Base-by-base conservation (phyloP, 2,113 vertebrate genomes). In the Scatophagus argus region DNA sequence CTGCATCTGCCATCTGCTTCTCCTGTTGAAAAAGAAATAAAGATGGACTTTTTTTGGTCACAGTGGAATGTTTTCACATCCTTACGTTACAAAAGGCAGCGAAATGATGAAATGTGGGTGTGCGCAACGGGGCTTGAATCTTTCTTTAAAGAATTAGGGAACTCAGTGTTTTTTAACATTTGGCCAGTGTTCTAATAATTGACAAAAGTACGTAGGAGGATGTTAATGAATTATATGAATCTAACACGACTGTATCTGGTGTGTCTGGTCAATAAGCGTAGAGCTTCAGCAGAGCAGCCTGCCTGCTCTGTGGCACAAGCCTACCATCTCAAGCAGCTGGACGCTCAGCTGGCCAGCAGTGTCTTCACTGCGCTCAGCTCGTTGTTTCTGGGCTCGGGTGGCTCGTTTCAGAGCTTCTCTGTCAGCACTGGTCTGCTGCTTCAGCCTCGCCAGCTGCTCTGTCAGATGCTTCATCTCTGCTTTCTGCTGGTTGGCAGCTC, bases 331-430 rank as follows among this genome's bases (percentile, higher is more conserved):
- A 4, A 94, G 69, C 0, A 99, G 93, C 72, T 97, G 96, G 38
- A 79, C 70, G 2, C 91, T 92, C 66, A 98, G 79, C 60, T 94
- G 95, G 61, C 94, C 93, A 0, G 95, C 93, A 0, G 94, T 93
- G 27, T 95, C 96, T 73, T 98, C 95, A 0, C 95, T 95, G 46
- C 93, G 93, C 88, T 97, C 96, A 0, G 96, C 97, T 25, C 96
- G 89, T 23, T 96, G 96, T 59, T 96, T 98, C 88, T 97, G 97
- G 0, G 93, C 94, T 2, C 92, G 90, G 2, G 95, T 89, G 0
- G 96, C 95, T 91, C 91, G 95, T 89, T 97, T 98, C 76, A 98
- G 88, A n/a, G 93, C 92, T 13, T 97, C 96, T 59, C 96, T 95
- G 59, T 97, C 97, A 0, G 59, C 63, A 0, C 95, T 90, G 12